Evolutionary conservation across 2,113 vertebrate species (phyloP).

Genomic region (Sylvilagus bachmani): DNA sequence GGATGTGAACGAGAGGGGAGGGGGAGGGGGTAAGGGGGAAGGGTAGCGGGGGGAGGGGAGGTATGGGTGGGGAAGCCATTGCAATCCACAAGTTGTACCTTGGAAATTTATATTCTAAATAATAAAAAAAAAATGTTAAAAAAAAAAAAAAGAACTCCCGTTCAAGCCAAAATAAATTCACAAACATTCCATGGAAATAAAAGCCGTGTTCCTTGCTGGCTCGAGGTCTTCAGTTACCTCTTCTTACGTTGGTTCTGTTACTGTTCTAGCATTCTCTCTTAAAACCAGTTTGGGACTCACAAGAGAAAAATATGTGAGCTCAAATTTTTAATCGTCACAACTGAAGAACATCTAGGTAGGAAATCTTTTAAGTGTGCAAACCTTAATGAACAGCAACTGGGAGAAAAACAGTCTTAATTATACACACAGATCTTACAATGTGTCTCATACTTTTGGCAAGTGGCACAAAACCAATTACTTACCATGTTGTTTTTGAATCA

Average conservation of each 20-base stretch:
- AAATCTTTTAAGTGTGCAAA: constrained; percentile 17
- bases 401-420: background rate
- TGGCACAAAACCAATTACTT: background rate
- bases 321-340: constrained; percentile 65
- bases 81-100: too few relatives aligned
- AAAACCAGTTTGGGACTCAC: background rate
- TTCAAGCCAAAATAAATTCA: constrained; percentile 43
- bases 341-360: background rate
- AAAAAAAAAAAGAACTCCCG: too few relatives aligned
- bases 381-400: background rate
- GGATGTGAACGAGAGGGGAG: too few relatives aligned
- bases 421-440: background rate
- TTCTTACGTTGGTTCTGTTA: constrained; percentile 65
- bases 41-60: too few relatives aligned
- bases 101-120: too few relatives aligned
- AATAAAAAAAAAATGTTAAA: too few relatives aligned
- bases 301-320: constrained; percentile 39
- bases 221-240: background rate
- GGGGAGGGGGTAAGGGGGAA: too few relatives aligned
- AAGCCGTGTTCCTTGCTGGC: background rate
- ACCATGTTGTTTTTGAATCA: constrained; percentile 46
- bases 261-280: constrained; percentile 51
- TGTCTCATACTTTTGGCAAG: constrained; percentile 39
- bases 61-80: too few relatives aligned
- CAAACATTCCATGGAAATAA: constrained; percentile 41